Conservation (phyloP, 2,797 vertebrate genomes). For the Muscicapa striata region DNA sequence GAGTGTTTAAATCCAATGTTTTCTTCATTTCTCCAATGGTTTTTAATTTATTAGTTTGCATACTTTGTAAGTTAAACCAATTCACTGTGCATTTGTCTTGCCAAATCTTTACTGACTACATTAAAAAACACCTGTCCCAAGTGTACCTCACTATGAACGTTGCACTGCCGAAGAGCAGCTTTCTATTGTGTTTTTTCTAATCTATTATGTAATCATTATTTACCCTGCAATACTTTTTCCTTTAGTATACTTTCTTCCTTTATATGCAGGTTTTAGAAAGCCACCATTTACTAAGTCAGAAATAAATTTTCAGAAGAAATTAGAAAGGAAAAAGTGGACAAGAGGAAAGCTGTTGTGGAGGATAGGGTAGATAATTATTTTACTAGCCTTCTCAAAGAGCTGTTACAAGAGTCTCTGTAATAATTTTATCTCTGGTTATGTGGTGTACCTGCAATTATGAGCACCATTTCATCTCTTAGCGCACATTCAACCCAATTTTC, state of each 20-base stretch:
- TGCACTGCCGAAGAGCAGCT: neutral
- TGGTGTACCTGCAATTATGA: neutral
- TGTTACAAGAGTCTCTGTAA: neutral
- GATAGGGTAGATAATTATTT: neutral
- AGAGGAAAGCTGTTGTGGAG: neutral
- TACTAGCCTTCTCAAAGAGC: neutral
- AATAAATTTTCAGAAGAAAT: neutral
- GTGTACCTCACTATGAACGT: neutral
- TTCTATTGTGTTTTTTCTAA: neutral
- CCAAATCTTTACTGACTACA: neutral
- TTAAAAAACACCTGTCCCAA: neutral
- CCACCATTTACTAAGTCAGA: neutral
- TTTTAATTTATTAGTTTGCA: constrained; percentile 14
- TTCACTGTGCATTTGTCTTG: neutral
- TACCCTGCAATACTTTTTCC: neutral
- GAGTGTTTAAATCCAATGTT: neutral
- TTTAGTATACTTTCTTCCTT: neutral
- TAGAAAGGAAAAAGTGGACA: neutral
- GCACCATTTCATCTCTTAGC: neutral
- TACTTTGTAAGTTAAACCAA: neutral
- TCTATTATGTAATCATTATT: neutral
- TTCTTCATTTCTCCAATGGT: neutral
- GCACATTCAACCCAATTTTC: neutral
- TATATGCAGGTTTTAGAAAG: neutral
- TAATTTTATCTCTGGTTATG: neutral